A percentile compares a stretch with the other conserved stretches of the same genome.
These are phyloP conservation scores for Synaphobranchus kaupii DNA, from an alignment of 2,797 vertebrate species.

Conservation along the genomic window DNA sequence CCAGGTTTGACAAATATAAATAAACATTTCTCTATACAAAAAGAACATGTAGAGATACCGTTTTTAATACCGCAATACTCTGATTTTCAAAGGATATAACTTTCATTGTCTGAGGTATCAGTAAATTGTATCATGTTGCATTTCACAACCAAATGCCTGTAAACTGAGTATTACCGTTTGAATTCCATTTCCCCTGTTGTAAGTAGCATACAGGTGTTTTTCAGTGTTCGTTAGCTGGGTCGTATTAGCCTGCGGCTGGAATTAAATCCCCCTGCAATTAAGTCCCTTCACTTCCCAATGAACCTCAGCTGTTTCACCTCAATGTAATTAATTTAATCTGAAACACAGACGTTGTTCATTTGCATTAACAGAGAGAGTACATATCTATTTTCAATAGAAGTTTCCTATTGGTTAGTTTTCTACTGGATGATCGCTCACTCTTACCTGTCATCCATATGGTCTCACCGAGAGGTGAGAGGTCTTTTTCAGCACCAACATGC, in stretches of 20 bases:
- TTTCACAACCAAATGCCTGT: neutral
- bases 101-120: neutral
- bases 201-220: neutral
- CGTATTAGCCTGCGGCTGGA: neutral
- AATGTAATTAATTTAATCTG: slow-evolving; percentile 12
- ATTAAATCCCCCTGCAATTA: slow-evolving; percentile 1
- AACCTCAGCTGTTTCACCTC: neutral
- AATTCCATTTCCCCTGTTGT: neutral
- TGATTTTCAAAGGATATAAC: neutral
- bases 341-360: neutral
- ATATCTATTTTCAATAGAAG: neutral
- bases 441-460: neutral
- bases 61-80: neutral
- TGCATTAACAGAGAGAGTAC: neutral
- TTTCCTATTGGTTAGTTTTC: neutral
- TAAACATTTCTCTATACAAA: neutral
- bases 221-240: neutral
- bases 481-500: neutral
- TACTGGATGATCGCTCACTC: neutral
- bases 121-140: no score
- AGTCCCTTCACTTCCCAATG: neutral
- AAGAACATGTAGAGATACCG: neutral
- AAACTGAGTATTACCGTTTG: neutral
- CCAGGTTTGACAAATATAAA: no score
- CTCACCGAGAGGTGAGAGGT: neutral